phyloP scores from a whole-genome alignment of 1,140 invertebrate genomes.

The Pseudomyrmex cubaensis region DNA sequence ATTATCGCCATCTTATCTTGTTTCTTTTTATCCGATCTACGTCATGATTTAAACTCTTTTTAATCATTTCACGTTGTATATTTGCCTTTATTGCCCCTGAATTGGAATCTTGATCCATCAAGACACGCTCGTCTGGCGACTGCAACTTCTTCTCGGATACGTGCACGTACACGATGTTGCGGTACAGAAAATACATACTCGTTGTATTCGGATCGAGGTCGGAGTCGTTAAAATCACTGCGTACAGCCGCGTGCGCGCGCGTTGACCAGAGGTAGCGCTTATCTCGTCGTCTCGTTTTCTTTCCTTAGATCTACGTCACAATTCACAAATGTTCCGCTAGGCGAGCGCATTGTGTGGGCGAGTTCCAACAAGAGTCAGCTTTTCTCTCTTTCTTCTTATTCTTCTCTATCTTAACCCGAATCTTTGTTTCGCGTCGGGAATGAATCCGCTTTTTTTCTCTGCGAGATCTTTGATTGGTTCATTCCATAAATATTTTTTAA shows the following conservation, averaged over 20 bases:
- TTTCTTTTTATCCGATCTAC: neutral
- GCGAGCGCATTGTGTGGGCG: slow-evolving; percentile 26
- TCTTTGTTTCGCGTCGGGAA: slow-evolving; percentile 10
- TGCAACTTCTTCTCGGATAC: slow-evolving; percentile 2
- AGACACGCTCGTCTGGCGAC: neutral
- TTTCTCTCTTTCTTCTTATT: slow-evolving; percentile 27
- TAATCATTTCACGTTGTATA: slow-evolving; percentile 17
- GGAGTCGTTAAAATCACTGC: slow-evolving; percentile 54
- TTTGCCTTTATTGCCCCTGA: slow-evolving; percentile 29
- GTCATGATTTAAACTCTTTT: slow-evolving; percentile 2
- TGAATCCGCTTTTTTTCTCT: neutral
- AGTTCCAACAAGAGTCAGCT: neutral
- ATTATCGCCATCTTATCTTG: neutral
- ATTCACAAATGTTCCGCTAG: slow-evolving; percentile 55
- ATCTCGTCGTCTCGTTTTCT: slow-evolving; percentile 16
- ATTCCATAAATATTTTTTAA: too few species aligned
- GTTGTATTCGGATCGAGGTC: slow-evolving; percentile 54
- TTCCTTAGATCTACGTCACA: slow-evolving; percentile 29
- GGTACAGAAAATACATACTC: slow-evolving; percentile 28
- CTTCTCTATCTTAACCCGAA: slow-evolving; percentile 17
- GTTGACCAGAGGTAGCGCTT: slow-evolving; percentile 23
- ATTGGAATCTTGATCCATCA: slow-evolving; percentile 1
- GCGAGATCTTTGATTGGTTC: neutral
- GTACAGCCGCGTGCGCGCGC: neutral
- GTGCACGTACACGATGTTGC: slow-evolving; percentile 5